A percentile compares a stretch with the other conserved stretches of the same genome.
Evolutionary conservation across 2,888 invertebrate genomes (phyloP).

Genomic region (Norana najaformis): DNA sequence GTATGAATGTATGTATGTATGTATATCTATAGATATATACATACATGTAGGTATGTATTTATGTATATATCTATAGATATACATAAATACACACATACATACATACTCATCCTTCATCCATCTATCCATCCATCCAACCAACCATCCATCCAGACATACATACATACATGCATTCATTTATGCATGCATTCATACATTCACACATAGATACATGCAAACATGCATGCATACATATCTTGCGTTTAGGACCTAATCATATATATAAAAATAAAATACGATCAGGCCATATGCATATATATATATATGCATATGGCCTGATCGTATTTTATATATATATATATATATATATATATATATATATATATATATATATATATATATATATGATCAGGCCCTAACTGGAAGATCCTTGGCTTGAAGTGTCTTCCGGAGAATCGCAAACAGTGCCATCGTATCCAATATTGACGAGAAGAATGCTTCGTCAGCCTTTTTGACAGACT

Average conservation of each 20-base stretch:
- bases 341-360: too few relatives aligned
- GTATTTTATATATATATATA: background rate
- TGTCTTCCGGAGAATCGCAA: background rate
- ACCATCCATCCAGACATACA: conserved; percentile 15
- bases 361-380: background rate
- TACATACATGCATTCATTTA: conserved; percentile 17
- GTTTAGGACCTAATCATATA: too few relatives aligned
- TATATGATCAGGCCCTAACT: background rate
- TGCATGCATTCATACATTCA: conserved; percentile 1
- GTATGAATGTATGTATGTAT: background rate
- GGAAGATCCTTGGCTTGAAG: background rate
- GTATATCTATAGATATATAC: background rate
- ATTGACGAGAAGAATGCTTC: too few relatives aligned
- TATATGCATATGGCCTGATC: background rate
- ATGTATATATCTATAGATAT: too few relatives aligned
- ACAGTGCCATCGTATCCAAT: too few relatives aligned
- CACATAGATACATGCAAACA: background rate
- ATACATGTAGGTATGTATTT: too few relatives aligned
- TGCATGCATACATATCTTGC: background rate
- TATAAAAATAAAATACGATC: too few relatives aligned
- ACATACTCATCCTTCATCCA: background rate
- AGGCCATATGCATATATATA: too few relatives aligned
- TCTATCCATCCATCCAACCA: background rate
- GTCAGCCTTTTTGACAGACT: background rate
- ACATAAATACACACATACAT: background rate